Evolutionary conservation across 2,113 vertebrate genomes (phyloP).

Genomic region (Ctenodactylus gundi): DNA sequence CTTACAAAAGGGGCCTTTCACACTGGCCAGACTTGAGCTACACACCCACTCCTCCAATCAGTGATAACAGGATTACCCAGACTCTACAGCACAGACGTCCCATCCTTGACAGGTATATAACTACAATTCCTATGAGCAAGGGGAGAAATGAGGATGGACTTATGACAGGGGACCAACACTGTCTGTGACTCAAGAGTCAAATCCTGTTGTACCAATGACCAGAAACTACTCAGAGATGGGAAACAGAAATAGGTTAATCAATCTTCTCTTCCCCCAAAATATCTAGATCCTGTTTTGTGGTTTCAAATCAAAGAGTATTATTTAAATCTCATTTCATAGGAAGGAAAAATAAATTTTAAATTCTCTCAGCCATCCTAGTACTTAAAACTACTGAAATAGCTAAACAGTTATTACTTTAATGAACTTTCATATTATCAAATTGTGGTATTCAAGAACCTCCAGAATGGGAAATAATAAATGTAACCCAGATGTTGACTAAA

Average conservation of each 20-base stretch:
- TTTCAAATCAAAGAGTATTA: constrained; percentile 23
- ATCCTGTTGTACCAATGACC: too few species aligned
- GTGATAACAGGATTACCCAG: not conserved
- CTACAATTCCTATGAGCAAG: not conserved
- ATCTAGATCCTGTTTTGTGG: not conserved
- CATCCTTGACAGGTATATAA: not conserved
- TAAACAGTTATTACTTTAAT: constrained; percentile 60
- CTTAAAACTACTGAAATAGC: constrained; percentile 49
- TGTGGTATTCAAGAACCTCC: constrained; percentile 79
- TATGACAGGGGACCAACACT: not conserved
- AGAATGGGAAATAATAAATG: constrained; percentile 84
- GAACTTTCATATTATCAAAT: constrained; percentile 74
- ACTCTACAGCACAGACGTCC: not conserved
- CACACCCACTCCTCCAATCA: not conserved
- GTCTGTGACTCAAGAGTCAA: not conserved
- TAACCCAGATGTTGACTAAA: constrained; percentile 84
- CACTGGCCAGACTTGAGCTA: not conserved
- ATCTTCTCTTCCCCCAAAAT: not conserved
- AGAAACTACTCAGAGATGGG: accelerated
- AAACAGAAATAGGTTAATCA: not conserved
- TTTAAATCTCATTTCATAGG: constrained; percentile 45
- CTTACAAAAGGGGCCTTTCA: not conserved
- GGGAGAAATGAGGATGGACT: not conserved
- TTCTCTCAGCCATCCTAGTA: not conserved
- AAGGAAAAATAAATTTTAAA: constrained; percentile 34